These are phyloP conservation scores for Discoglossus pictus DNA, from an alignment of 2,797 vertebrate species.

Conservation along the genomic window DNA sequence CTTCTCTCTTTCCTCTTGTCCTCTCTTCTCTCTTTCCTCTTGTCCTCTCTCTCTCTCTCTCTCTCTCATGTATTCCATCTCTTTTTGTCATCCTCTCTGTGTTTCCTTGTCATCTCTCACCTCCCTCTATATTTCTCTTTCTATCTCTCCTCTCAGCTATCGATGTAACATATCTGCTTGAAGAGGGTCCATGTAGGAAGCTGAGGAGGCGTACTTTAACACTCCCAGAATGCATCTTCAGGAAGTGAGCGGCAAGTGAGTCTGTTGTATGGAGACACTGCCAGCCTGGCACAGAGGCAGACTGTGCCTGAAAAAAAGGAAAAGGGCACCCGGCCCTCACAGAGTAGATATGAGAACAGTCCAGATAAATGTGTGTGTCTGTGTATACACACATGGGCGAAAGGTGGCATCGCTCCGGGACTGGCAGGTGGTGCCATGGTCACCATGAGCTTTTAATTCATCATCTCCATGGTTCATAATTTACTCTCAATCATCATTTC, in stretches of 20 bases:
- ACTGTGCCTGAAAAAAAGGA: neutral
- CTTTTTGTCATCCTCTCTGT: neutral
- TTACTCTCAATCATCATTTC: constrained; percentile 32
- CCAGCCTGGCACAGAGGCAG: constrained; percentile 12
- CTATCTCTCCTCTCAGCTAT: constrained; percentile 77
- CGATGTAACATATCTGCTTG: constrained; percentile 94
- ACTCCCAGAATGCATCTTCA: constrained; percentile 84
- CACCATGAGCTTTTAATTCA: constrained; percentile 42
- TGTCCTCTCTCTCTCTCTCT: too few relatives aligned
- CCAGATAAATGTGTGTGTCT: constrained; percentile 15
- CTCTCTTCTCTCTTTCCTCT: too few relatives aligned
- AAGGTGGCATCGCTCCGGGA: constrained; percentile 39
- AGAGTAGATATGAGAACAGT: constrained; percentile 48
- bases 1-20: too few relatives aligned
- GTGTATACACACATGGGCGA: constrained; percentile 21
- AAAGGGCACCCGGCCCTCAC: constrained; percentile 8
- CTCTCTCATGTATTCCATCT: too few relatives aligned
- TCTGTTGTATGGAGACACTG: constrained; percentile 33
- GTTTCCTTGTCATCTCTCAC: too few relatives aligned
- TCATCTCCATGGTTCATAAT: constrained; percentile 27
- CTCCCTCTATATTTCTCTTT: too few relatives aligned
- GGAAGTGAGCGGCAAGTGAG: constrained; percentile 76
- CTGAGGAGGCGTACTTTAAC: constrained; percentile 86
- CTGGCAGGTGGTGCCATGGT: constrained; percentile 18
- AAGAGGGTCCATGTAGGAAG: constrained; percentile 90